phyloP scores from a whole-genome alignment of 2,888 invertebrate species.

The Amiota mariae region DNA sequence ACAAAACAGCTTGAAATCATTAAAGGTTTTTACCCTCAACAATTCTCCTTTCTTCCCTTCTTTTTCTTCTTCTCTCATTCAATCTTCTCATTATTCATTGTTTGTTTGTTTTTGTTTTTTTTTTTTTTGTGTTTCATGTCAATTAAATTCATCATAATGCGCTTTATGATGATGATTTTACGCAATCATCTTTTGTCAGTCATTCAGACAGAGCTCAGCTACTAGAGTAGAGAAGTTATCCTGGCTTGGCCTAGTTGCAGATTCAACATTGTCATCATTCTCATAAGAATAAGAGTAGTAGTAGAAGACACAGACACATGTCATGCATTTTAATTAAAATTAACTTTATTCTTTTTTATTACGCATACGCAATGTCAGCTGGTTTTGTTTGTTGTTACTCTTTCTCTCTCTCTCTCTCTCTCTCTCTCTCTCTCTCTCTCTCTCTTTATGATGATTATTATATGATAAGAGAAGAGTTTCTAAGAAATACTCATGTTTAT shows the following conservation, averaged over 20 bases:
- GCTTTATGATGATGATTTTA: constrained; percentile 3
- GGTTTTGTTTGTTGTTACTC: constrained; percentile 46
- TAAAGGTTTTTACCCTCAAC: no score
- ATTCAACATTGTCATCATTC: not conserved
- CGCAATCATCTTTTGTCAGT: not conserved
- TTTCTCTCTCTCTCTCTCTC: no score
- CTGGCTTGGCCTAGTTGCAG: not conserved
- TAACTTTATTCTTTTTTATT: constrained; percentile 61
- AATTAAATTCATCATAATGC: constrained; percentile 10
- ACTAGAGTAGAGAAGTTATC: no score
- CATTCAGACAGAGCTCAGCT: no score
- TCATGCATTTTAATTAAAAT: constrained; percentile 66
- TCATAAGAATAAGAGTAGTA: no score
- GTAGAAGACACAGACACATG: constrained; percentile 2
- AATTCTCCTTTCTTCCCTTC: no score
- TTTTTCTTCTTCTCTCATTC: no score
- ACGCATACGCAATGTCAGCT: constrained; percentile 44
- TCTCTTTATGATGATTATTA: constrained; percentile 39
- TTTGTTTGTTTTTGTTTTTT: not conserved
- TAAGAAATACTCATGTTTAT: constrained; percentile 3
- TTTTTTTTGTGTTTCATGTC: not conserved
- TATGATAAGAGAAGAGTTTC: not conserved
- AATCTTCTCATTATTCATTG: no score
- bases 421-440: no score
- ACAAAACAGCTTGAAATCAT: no score